Percentiles rank a stretch among this genome's conserved stretches.
These are phyloP conservation scores for Zoanthus solanderi DNA, from an alignment of 92 coral and sea anemone species.

Conservation along the genomic window DNA sequence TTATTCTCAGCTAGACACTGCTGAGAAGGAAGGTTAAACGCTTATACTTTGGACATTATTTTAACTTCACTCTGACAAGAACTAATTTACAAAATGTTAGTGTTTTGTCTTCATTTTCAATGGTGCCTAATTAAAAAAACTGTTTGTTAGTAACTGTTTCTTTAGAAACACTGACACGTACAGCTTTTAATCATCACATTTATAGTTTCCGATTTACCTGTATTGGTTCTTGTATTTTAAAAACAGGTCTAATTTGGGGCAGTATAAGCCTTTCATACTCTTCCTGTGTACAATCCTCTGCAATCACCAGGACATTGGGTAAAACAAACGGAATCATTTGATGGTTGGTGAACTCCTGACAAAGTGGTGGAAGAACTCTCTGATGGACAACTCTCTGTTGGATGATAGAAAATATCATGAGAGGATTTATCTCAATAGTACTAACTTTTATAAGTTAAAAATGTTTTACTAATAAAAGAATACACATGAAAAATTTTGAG, in stretches of 20 bases:
- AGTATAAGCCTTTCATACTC: constrained; percentile 77
- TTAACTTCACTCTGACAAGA: no score
- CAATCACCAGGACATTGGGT: constrained; percentile 91
- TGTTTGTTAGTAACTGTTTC: no score
- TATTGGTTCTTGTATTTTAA: constrained; percentile 93
- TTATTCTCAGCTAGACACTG: no score
- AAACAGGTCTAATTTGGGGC: constrained; percentile 93
- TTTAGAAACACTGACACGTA: neutral
- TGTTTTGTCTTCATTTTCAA: no score
- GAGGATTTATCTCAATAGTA: neutral
- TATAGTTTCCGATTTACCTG: constrained; percentile 65
- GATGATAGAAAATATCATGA: neutral
- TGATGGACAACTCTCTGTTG: constrained; percentile 90
- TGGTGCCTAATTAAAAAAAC: no score
- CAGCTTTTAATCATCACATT: neutral
- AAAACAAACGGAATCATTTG: constrained; percentile 95
- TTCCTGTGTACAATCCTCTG: constrained; percentile 88
- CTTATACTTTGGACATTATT: no score
- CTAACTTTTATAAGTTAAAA: neutral
- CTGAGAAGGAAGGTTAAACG: no score
- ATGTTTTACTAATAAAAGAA: neutral
- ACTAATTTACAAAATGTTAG: no score
- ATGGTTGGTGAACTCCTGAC: constrained; percentile 90
- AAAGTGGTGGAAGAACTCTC: constrained; percentile 92
- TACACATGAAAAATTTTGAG: no score